These are phyloP conservation scores for Tenthredo distinguenda DNA, from an alignment of 2,888 invertebrate species.

Conservation along the genomic window DNA sequence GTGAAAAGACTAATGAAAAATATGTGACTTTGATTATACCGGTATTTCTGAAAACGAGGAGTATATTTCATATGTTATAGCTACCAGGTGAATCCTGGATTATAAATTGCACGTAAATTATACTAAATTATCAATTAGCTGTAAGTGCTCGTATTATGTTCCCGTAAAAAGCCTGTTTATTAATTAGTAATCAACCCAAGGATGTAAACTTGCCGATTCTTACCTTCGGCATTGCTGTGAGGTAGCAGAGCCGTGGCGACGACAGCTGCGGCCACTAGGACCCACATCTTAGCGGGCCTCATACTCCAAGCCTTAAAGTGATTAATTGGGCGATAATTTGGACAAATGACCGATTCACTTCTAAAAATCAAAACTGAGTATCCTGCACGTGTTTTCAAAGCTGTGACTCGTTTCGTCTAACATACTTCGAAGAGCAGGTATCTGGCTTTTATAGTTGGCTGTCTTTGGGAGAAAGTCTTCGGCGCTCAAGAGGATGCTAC, in stretches of 20 bases:
- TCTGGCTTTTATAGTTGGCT: slow-evolving; percentile 76
- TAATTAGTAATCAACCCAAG: not conserved
- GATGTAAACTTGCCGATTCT: slow-evolving; percentile 57
- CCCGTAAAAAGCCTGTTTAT: not conserved
- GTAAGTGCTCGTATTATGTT: not conserved
- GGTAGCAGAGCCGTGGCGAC: slow-evolving; percentile 70
- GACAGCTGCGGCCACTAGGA: slow-evolving; percentile 68
- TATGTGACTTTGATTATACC: not conserved
- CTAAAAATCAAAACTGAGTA: slow-evolving; percentile 33
- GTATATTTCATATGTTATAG: not conserved
- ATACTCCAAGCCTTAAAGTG: slow-evolving; percentile 60
- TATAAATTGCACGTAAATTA: not conserved
- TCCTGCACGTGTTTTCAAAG: slow-evolving; percentile 50
- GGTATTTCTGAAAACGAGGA: not conserved
- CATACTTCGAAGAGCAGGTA: slow-evolving; percentile 75
- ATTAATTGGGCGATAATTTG: not conserved
- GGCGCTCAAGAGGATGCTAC: slow-evolving; percentile 58
- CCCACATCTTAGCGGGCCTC: slow-evolving; percentile 70
- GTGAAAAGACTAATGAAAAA: not conserved
- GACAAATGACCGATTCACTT: slow-evolving; percentile 35
- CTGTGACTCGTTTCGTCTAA: slow-evolving; percentile 71
- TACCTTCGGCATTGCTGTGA: slow-evolving; percentile 73
- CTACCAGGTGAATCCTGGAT: not conserved
- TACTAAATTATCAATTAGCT: not conserved
- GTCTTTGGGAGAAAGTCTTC: slow-evolving; percentile 78